Percentiles rank a stretch among this genome's conserved stretches.
Conservation (phyloP, 2,888 invertebrate species). For the Amblyteles armatorius region DNA sequence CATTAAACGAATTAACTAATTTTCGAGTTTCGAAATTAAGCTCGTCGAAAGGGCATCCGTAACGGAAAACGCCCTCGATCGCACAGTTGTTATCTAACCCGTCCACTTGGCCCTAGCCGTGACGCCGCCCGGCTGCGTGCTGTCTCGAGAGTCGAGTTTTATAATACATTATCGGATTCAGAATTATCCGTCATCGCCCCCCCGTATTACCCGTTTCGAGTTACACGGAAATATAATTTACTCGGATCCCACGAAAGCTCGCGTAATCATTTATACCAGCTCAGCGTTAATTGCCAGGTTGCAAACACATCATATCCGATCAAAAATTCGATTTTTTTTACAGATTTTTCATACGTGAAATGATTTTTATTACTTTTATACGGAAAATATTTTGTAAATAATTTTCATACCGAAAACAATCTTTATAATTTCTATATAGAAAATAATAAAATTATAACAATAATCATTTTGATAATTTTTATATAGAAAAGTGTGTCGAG, state of each 20-base stretch:
- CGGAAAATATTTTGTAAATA: too few relatives aligned
- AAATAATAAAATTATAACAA: too few relatives aligned
- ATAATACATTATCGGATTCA: slow-evolving; percentile 18
- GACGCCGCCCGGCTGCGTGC: slow-evolving; percentile 1
- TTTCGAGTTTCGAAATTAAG: background rate
- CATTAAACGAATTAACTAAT: background rate
- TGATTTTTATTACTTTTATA: too few relatives aligned
- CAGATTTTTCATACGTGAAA: too few relatives aligned
- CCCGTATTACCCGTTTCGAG: background rate
- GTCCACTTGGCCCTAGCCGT: slow-evolving; percentile 23
- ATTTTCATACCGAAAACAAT: too few relatives aligned
- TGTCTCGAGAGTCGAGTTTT: slow-evolving; percentile 15
- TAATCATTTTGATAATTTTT: too few relatives aligned
- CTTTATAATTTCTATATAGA: too few relatives aligned
- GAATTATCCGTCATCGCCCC: slow-evolving; percentile 5
- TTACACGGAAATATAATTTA: background rate
- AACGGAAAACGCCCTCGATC: background rate
- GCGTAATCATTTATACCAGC: background rate
- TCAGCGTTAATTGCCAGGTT: background rate
- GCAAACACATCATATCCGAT: background rate
- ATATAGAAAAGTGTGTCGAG: too few relatives aligned
- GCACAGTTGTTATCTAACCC: slow-evolving; percentile 10
- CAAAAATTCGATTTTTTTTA: too few relatives aligned
- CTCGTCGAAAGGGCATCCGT: background rate
- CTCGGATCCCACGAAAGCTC: background rate